Base-by-base conservation (phyloP, 1,140 invertebrate genomes). In the Neodiprion virginianus region DNA sequence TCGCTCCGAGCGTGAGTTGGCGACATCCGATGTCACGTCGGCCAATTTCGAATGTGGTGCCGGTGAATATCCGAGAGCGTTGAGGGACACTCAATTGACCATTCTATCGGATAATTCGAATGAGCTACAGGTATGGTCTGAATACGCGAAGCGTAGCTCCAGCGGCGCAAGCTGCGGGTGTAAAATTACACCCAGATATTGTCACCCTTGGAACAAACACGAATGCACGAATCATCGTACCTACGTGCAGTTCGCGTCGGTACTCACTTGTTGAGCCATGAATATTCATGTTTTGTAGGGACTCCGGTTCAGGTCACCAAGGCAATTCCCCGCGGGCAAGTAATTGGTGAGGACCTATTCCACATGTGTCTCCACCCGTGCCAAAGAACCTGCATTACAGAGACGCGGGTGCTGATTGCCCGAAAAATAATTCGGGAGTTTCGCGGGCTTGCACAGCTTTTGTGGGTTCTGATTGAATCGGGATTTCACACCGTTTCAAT, bases 181-280 rank as follows among this genome's bases (percentile, higher is more conserved):
- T 61, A 61, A 61, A 61, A 61, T 61, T 61, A 61, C n/a, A 61
- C 11, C 53, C 5, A 61, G 53, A 61, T 61, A 61, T 61, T 7
- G 7, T 61, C 53, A 61, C 53, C 53, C 53, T 61, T 17, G 53
- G n/a, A 12, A 14, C 53, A 40, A 40, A 14, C 53, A 61, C 11
- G 5, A 5, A 5, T 17, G 11, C 28, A 40, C 8, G 7, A 61
- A 61, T 61, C 53, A 61, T 61, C 28, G 28, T 40, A 40, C 28
- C 28, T 40, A 40, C 28, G 28, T 61, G 53, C 28, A 40, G 28
- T 61, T 61, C 53, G 53, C 53, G 8, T 61, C 8, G 53, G 53
- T 61, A 61, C 53, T 61, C 53, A 61, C 53, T 61, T 61, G 53
- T 61, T 61, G 53, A 61, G 53, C 8, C 53, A 61, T 61, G 53